Percentiles rank a stretch among this genome's conserved stretches.
Evolutionary conservation across 2,888 invertebrate genomes (phyloP).

Genomic region (Therioaphis trifolii): DNA sequence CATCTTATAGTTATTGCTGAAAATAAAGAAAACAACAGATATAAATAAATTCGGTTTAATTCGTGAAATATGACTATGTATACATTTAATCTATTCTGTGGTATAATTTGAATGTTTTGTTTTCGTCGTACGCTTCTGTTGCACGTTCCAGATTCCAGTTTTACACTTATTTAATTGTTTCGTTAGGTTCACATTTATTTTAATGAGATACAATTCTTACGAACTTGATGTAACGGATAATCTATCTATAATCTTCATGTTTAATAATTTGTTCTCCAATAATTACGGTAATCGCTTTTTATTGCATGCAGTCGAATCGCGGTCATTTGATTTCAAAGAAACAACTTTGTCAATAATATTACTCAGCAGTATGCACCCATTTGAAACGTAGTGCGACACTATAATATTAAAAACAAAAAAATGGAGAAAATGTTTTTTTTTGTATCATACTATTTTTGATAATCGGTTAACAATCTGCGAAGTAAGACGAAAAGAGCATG

Average conservation of each 20-base stretch:
- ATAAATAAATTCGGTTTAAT: not conserved
- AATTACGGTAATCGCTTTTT: constrained; percentile 35
- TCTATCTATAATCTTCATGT: constrained; percentile 4
- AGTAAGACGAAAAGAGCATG: not conserved
- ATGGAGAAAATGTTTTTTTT: no score
- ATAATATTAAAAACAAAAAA: no score
- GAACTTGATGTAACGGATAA: constrained; percentile 34
- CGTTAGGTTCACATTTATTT: not conserved
- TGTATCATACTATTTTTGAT: not conserved
- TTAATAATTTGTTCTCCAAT: constrained; percentile 24
- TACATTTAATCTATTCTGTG: no score
- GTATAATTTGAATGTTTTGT: not conserved
- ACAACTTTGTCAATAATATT: not conserved
- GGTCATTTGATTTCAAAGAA: constrained; percentile 33
- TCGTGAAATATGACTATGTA: not conserved
- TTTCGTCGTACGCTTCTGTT: not conserved
- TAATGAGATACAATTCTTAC: not conserved
- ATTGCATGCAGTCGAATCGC: constrained; percentile 1
- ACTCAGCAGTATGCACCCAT: no score
- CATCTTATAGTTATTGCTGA: not conserved
- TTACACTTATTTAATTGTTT: not conserved
- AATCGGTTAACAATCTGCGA: not conserved
- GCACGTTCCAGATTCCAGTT: not conserved
- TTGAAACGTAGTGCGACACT: no score
- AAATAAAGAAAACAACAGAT: not conserved